Conservation (phyloP, 2,888 invertebrate species). For the Atethmia centrago region DNA sequence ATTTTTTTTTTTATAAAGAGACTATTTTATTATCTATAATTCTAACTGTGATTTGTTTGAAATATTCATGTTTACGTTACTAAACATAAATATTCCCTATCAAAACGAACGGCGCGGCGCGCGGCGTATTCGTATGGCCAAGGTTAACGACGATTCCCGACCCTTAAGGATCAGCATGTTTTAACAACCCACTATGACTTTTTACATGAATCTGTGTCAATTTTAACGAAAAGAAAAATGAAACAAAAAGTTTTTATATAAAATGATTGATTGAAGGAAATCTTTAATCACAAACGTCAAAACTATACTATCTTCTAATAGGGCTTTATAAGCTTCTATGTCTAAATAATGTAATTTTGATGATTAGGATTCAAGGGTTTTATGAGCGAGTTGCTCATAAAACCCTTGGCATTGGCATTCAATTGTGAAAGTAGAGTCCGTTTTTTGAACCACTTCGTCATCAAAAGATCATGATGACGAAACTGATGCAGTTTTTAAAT, state of each 20-base stretch:
- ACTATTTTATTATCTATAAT: too few relatives aligned
- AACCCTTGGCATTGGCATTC: too few relatives aligned
- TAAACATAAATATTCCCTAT: too few relatives aligned
- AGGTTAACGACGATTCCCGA: too few relatives aligned
- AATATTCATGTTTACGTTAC: too few relatives aligned
- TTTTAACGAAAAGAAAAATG: background rate
- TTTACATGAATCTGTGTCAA: background rate
- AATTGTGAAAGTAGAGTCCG: background rate
- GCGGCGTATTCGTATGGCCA: too few relatives aligned
- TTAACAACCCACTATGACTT: too few relatives aligned
- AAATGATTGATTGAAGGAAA: background rate
- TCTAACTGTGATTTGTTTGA: too few relatives aligned
- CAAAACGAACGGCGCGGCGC: too few relatives aligned
- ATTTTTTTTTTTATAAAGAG: too few relatives aligned
- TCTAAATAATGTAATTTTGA: background rate
- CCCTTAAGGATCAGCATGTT: too few relatives aligned
- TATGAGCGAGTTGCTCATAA: too few relatives aligned
- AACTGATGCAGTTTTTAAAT: background rate
- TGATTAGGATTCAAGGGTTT: background rate
- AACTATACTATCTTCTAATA: background rate
- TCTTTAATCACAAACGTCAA: background rate
- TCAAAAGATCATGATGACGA: rapidly evolving
- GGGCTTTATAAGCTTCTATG: background rate
- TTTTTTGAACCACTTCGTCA: background rate
- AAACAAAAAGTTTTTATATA: background rate